phyloP scores from a whole-genome alignment of 2,113 vertebrate species.

The Promerops cafer region DNA sequence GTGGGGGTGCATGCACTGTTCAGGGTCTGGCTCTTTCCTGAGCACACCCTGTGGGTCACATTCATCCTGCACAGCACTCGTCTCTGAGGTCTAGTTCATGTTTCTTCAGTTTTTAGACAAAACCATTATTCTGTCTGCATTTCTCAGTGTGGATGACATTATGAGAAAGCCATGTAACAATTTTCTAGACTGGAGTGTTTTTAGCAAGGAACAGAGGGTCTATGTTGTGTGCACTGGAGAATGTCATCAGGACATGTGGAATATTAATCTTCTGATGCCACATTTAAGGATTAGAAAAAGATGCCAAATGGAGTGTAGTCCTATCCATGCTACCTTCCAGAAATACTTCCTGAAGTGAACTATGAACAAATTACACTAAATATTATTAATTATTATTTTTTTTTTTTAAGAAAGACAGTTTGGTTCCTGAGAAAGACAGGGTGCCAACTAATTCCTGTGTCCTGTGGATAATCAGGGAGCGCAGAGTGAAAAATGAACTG shows the following conservation, averaged over 20 bases:
- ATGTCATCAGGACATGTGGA: neutral
- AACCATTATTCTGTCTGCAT: neutral
- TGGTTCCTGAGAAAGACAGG: neutral
- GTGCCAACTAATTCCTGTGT: neutral
- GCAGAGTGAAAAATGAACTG: neutral
- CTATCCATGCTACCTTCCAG: neutral
- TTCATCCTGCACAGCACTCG: neutral
- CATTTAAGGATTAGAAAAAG: neutral
- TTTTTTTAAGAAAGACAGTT: neutral
- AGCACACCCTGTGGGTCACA: neutral
- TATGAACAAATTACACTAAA: neutral
- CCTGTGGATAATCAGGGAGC: neutral
- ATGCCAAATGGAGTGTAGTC: neutral
- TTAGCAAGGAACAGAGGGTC: neutral
- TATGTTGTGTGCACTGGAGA: neutral
- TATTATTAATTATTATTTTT: neutral
- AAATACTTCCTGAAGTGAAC: neutral
- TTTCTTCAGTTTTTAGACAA: neutral
- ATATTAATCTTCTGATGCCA: neutral
- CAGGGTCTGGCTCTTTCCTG: neutral
- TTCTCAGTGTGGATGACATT: neutral
- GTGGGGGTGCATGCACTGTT: neutral
- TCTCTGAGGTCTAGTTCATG: neutral
- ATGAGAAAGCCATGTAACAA: neutral
- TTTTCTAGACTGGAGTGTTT: neutral